Evolutionary conservation across 2,797 vertebrate species (phyloP), one percentile per base, ranked within the genome.

Genomic region (Neoniphon sammara): DNA sequence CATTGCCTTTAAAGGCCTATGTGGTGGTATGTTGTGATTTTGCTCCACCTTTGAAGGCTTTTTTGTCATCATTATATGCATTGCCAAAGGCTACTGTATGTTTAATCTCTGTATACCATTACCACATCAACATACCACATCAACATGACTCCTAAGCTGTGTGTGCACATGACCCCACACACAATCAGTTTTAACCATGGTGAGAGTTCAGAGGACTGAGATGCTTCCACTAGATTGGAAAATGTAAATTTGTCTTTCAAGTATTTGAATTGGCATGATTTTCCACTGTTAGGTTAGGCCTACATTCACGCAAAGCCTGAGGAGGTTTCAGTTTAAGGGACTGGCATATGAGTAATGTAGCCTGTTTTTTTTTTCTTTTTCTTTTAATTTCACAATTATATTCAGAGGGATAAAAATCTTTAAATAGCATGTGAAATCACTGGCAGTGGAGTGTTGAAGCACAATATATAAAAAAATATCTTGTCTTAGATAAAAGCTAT

Each of bases 161-260:
- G 5, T 39, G 36, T 39, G 9, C 63, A 42, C 44, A 72, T 30
- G 2, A 42, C 54, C 30, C 3, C 63, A 80, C 59, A 78, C 67
- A 73, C 77, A 30, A 75, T 77, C 54, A 23, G 64, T 27, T 73
- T 66, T 54, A 67, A 46, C 36, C 10, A 56, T 18, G n/a, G 8
- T 50, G 36, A 57, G 18, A 31, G 50, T 56, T 30, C 44, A 73
- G 55, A 66, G 7, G n/a, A 58, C 54, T n/a, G 14, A 39, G 18
- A 72, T 46, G 53, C 56, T 76, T 74, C 4, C 18, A 5, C 23
- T 42, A 34, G 39, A 44, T 31, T 57, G 12, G 42, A 50, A 3
- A 27, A 39, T 62, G 39, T 57, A 73, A 81, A 65, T 75, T 62
- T 78, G 72, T 34, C 76, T 70, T 85, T 66, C 75, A 67, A 84